These are phyloP conservation scores for Thaleichthys pacificus DNA, from an alignment of 2,797 vertebrate genomes.

Conservation along the genomic window DNA sequence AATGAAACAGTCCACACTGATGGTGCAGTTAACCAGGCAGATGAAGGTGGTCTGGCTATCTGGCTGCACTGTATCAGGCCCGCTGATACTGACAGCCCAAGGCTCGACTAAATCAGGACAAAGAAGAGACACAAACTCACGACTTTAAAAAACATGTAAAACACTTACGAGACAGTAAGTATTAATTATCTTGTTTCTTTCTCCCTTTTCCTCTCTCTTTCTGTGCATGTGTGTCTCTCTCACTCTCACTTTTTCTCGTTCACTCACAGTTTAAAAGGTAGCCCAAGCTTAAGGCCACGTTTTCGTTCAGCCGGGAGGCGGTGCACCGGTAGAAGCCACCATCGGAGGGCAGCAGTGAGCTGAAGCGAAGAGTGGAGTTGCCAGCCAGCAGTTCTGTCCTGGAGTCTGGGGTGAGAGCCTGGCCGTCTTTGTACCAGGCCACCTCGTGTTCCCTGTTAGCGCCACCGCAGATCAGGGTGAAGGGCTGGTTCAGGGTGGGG, in stretches of 20 bases:
- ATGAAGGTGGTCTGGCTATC: slow-evolving; percentile 33
- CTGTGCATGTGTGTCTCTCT: too few species aligned
- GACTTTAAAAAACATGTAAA: too few species aligned
- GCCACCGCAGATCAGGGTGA: slow-evolving; percentile 15
- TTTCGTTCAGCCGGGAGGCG: background rate
- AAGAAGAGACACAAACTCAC: background rate
- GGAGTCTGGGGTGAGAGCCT: background rate
- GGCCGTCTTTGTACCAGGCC: slow-evolving; percentile 18
- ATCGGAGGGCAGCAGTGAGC: slow-evolving; percentile 18
- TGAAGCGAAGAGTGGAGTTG: slow-evolving; percentile 20
- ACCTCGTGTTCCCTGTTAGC: background rate
- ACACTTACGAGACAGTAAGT: too few species aligned
- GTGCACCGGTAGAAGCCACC: slow-evolving; percentile 19
- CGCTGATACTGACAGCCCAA: slow-evolving; percentile 47
- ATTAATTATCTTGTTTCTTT: too few species aligned
- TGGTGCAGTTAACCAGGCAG: slow-evolving; percentile 39
- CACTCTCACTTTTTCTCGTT: background rate
- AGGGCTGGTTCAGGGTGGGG: background rate
- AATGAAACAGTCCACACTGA: slow-evolving; percentile 44
- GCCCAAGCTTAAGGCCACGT: background rate
- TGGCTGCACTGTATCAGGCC: slow-evolving; percentile 33
- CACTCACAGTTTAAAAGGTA: slow-evolving; percentile 25
- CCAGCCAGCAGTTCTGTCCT: background rate
- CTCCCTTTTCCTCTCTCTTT: too few species aligned
- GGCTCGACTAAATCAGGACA: slow-evolving; percentile 28